These are phyloP conservation scores for Hyperoodon ampullatus DNA, from an alignment of 2,113 vertebrate species.

Conservation along the genomic window DNA sequence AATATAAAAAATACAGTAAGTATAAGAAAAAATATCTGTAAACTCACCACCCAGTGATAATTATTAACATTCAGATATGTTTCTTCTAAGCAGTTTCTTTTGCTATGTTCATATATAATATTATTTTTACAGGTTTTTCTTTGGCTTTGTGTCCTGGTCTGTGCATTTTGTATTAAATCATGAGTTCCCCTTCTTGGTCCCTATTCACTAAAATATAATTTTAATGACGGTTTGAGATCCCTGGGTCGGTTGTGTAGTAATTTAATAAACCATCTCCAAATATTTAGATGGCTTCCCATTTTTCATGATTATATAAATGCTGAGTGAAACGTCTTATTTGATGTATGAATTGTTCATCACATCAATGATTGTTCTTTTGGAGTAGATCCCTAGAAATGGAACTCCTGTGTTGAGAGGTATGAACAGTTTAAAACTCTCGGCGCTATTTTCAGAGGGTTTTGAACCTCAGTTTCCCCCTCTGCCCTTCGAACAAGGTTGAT, in stretches of 20 bases:
- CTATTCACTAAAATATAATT: background rate
- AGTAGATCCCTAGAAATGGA: background rate
- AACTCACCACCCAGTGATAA: background rate
- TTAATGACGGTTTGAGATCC: background rate
- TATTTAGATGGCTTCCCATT: background rate
- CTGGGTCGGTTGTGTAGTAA: background rate
- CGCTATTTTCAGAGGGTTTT: background rate
- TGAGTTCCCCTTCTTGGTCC: background rate
- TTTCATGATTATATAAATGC: background rate
- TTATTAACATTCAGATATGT: background rate
- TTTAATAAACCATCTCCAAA: background rate
- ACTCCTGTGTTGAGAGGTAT: fast-evolving
- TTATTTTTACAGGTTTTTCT: background rate
- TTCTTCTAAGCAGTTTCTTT: background rate
- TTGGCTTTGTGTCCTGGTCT: background rate
- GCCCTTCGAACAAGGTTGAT: background rate
- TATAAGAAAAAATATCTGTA: background rate
- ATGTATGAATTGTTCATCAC: fast-evolving
- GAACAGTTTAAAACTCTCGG: background rate
- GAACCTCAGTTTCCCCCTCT: background rate
- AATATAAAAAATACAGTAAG: background rate
- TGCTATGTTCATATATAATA: background rate
- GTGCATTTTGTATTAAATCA: background rate
- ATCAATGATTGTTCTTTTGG: background rate
- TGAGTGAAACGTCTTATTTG: fast-evolving